Evolutionary conservation across 2,797 vertebrate species (phyloP).

Genomic region (Denticeps clupeoides): DNA sequence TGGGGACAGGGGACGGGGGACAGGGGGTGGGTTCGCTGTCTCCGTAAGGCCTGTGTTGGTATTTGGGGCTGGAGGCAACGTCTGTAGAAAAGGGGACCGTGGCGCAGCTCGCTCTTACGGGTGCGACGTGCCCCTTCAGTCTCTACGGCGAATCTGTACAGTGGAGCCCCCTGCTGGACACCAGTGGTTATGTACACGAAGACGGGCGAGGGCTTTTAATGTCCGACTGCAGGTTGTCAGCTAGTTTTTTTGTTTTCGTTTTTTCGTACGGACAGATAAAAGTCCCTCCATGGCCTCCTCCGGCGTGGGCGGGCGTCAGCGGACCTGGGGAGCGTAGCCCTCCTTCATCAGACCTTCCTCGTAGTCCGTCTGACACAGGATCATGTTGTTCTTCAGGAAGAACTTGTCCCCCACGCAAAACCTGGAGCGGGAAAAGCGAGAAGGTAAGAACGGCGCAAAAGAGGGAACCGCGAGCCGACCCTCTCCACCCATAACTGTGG

Average conservation of each 20-base stretch:
- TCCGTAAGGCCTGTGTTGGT: conserved; percentile 26
- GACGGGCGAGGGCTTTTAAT: conserved; percentile 56
- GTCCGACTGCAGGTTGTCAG: conserved; percentile 67
- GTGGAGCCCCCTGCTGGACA: conserved; percentile 51
- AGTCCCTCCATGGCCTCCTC: conserved; percentile 11
- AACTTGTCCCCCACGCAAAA: conserved; percentile 94
- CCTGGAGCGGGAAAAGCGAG: conserved; percentile 59
- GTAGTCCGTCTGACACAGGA: conserved; percentile 89
- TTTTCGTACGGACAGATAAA: conserved; percentile 19
- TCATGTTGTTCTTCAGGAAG: conserved; percentile 96
- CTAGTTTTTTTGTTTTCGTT: conserved; percentile 28
- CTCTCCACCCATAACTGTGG: too few species aligned
- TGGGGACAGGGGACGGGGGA: conserved; percentile 3
- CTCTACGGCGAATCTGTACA: conserved; percentile 81
- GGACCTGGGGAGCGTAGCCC: conserved; percentile 88
- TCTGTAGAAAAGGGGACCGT: conserved; percentile 22
- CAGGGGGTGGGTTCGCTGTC: conserved; percentile 10
- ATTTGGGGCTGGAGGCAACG: conserved; percentile 24
- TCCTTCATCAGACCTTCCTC: conserved; percentile 91
- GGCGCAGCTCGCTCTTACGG: background rate
- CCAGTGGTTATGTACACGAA: conserved; percentile 78
- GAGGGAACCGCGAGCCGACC: background rate
- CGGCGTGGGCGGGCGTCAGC: conserved; percentile 57
- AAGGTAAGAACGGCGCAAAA: background rate
- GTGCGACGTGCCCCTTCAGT: conserved; percentile 25